phyloP scores from a whole-genome alignment of 2,797 vertebrate genomes.

The Gymnodraco acuticeps region DNA sequence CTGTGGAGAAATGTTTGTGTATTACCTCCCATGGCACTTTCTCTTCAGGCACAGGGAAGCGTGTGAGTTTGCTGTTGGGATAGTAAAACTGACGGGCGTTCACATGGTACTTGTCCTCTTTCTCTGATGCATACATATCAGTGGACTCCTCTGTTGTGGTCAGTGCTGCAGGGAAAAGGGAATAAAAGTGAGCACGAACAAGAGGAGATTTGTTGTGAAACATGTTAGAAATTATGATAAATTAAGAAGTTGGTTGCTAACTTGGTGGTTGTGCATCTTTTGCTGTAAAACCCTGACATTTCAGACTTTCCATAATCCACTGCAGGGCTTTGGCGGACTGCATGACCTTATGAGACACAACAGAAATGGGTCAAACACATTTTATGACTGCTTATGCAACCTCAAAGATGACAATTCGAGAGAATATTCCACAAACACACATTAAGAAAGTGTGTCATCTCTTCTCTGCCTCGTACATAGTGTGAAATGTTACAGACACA shows the following conservation, averaged over 20 bases:
- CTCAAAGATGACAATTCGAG: constrained; percentile 9
- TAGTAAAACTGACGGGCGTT: constrained; percentile 89
- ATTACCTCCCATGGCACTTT: constrained; percentile 96
- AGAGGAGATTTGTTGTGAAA: background rate
- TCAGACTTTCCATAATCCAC: constrained; percentile 90
- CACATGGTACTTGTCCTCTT: constrained; percentile 75
- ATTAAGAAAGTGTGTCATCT: constrained; percentile 9
- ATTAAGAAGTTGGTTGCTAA: constrained; percentile 69
- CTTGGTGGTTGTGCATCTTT: constrained; percentile 77
- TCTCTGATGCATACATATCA: constrained; percentile 39
- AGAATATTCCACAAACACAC: background rate
- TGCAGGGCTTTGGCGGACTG: constrained; percentile 87
- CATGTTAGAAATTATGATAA: background rate
- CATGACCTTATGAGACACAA: constrained; percentile 78
- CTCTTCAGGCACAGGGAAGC: constrained; percentile 96
- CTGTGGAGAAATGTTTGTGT: constrained; percentile 5
- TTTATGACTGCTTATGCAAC: background rate
- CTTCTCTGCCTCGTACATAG: background rate
- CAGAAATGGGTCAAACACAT: constrained; percentile 36
- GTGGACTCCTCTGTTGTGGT: constrained; percentile 28
- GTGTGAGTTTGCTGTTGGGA: constrained; percentile 78
- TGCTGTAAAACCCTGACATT: constrained; percentile 76
- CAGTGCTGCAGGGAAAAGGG: constrained; percentile 12
- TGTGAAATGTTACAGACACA: constrained; percentile 19
- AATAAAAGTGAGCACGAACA: background rate